A percentile compares a stretch with the other conserved stretches of the same genome.
phyloP scores from a whole-genome alignment of 2,113 vertebrate genomes.

The Notechis scutatus region DNA sequence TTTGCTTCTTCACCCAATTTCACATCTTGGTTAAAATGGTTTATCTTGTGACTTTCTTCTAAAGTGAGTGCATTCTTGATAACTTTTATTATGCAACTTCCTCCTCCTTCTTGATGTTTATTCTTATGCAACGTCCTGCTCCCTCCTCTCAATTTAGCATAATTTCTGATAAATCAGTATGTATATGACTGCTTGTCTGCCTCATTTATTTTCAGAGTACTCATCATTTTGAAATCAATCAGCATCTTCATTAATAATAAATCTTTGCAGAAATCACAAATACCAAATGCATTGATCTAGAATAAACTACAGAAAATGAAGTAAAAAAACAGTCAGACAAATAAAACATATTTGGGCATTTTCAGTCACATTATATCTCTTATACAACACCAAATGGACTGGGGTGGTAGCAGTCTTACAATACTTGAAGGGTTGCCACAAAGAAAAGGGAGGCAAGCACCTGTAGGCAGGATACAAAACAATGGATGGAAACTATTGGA shows the following conservation, averaged over 20 bases:
- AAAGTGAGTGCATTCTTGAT: neutral
- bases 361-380: neutral
- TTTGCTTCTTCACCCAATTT: too few species aligned
- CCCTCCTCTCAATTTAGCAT: neutral
- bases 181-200: slow-evolving; percentile 2
- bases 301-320: neutral
- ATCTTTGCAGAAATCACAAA: neutral
- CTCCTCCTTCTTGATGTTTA: neutral
- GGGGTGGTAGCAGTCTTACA: neutral
- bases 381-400: neutral
- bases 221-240: slow-evolving; percentile 9
- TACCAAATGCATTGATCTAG: neutral
- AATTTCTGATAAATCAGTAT: neutral
- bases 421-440: neutral
- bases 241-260: slow-evolving; percentile 5
- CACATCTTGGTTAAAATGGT: neutral
- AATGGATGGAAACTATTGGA: neutral
- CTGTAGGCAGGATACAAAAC: neutral
- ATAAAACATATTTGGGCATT: neutral
- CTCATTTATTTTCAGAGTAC: slow-evolving; percentile 2
- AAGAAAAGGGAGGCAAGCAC: neutral
- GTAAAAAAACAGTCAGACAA: neutral
- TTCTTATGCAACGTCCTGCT: neutral
- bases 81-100: neutral
- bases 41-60: neutral